Evolutionary conservation across 2,797 vertebrate species (phyloP).

Genomic region (Sitta carolinensis): DNA sequence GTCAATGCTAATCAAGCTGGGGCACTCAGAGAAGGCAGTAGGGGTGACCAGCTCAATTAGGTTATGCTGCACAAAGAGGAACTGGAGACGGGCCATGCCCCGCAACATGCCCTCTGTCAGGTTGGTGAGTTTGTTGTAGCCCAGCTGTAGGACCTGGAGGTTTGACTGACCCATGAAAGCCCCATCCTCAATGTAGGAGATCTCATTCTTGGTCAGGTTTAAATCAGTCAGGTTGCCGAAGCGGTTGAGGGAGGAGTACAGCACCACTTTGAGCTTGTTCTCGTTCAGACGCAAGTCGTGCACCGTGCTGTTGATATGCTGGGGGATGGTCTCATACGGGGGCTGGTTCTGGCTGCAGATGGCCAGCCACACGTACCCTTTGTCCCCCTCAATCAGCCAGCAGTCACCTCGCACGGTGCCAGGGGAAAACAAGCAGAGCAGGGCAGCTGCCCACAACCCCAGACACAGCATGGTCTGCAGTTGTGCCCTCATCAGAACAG

Average conservation of each 20-base stretch:
- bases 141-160: conserved; percentile 94
- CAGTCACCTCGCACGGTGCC: conserved; percentile 85
- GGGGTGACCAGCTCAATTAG: conserved; percentile 93
- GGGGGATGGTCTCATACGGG: conserved; percentile 95
- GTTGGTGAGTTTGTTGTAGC: conserved; percentile 97
- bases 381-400: conserved; percentile 98
- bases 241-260: conserved; percentile 93
- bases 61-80: conserved; percentile 97
- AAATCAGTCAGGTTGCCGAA: conserved; percentile 98
- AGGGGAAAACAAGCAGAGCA: conserved; percentile 75
- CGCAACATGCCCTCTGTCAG: conserved; percentile 96
- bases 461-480: conserved; percentile 77
- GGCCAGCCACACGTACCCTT: conserved; percentile 97
- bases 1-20: conserved; percentile 95
- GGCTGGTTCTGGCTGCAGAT: conserved; percentile 99
- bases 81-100: conserved; percentile 92
- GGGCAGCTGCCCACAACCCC: conserved; percentile 73
- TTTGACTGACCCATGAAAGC: conserved; percentile 95
- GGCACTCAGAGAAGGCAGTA: conserved; percentile 94
- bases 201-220: conserved; percentile 99
- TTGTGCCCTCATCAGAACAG: not conserved
- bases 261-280: conserved; percentile 96
- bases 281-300: conserved; percentile 95
- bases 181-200: conserved; percentile 95
- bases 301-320: conserved; percentile 99